Evolutionary conservation across 1,140 invertebrate species (phyloP), one percentile per base, ranked within the genome.

Genomic region (Nasonia vitripennis): DNA sequence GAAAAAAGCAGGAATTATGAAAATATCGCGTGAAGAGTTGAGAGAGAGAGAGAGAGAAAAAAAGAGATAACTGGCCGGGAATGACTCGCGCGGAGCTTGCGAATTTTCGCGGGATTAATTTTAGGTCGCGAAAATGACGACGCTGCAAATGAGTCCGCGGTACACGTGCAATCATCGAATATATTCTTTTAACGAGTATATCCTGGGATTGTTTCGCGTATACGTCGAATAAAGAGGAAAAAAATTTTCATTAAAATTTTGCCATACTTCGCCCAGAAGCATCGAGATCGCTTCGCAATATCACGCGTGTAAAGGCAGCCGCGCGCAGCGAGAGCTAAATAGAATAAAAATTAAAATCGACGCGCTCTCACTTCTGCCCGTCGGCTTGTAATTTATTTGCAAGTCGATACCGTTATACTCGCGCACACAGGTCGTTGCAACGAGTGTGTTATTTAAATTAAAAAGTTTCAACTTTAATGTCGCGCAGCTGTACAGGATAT

Each of bases 261-360:
- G 34, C 34, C 5, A 37, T 37, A 37, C 34, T 37, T 27, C 27
- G 27, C 27, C 34, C 5, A 6, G 34, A 37, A 37, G 34, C 34
- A 37, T 17, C 48, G 48, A 51, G 1, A 51, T 17, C 48, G 11
- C 9, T 51, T 51, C 48, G 48, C 2, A 51, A 51, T 51, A 51
- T 51, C 12, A 2, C 48, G 48, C 9, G 11, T 23, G 34, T 70
- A 70, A 80, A 80, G n/a, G n/a, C 34, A 41, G 23, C 41, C 34
- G 5, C 5, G 5, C 34, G 27, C 27, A 27, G 27, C 34, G 34
- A 37, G 55, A 48, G 67, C 67, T 48, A n/a, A 27, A 81, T 48
- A 27, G 3, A 41, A 68, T 81, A 41, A 81, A 71, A 81, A 81
- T 81, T 45, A 82, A 82, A 82, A 37, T 81, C 67, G 41, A 71